These are phyloP conservation scores for Euphydryas editha DNA, from an alignment of 2,888 invertebrate species.

Conservation along the genomic window DNA sequence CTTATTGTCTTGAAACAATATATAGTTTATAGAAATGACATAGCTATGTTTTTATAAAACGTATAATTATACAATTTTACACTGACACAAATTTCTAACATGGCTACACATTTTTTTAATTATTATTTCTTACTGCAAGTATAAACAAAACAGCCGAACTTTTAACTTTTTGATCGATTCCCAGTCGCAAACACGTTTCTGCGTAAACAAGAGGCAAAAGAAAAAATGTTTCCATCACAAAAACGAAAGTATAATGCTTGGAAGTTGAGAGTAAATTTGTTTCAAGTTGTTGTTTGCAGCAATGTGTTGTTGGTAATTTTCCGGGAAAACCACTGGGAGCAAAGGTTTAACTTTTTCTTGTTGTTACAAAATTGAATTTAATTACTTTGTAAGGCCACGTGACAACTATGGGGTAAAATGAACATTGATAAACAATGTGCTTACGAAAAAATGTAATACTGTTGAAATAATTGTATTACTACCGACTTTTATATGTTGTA, in stretches of 20 bases:
- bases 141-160: slow-evolving; percentile 17
- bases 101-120: slow-evolving; percentile 3
- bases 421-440: neutral
- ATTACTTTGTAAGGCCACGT: neutral
- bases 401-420: neutral
- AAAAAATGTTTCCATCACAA: slow-evolving; percentile 67
- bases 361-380: slow-evolving; percentile 12
- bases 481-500: neutral
- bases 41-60: too few relatives aligned
- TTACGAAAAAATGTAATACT: neutral
- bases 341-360: slow-evolving; percentile 11
- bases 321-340: slow-evolving; percentile 54
- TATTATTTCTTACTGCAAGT: slow-evolving; percentile 1
- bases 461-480: neutral
- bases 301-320: slow-evolving; percentile 79
- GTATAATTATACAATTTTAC: neutral
- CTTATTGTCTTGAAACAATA: too few relatives aligned
- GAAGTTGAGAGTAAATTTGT: slow-evolving; percentile 81
- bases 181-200: slow-evolving; percentile 19
- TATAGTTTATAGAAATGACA: too few relatives aligned
- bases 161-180: slow-evolving; percentile 32
- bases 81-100: neutral
- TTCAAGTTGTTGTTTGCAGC: slow-evolving; percentile 81
- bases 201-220: slow-evolving; percentile 53
- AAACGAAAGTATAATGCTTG: slow-evolving; percentile 64